Percentiles rank a stretch among this genome's conserved stretches.
These are phyloP conservation scores for Tenualosa thibaudeaui DNA, from an alignment of 2,797 vertebrate genomes.

Conservation along the genomic window DNA sequence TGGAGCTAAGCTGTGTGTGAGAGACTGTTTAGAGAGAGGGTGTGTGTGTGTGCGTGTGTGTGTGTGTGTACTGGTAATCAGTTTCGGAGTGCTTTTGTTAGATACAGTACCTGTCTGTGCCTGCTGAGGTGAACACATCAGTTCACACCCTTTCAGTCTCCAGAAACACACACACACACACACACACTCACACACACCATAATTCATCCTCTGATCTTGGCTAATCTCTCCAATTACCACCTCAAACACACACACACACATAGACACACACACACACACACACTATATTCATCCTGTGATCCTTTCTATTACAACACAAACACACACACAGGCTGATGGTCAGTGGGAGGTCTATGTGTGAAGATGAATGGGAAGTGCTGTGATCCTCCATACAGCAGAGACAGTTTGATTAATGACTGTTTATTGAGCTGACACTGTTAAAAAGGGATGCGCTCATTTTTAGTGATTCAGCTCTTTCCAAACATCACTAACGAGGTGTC, in stretches of 20 bases:
- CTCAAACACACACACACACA: neutral
- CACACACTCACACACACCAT: neutral
- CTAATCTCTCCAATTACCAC: neutral
- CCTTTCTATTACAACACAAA: neutral
- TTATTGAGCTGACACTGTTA: neutral
- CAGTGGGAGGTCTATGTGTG: neutral
- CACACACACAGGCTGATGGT: neutral
- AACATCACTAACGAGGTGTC: neutral
- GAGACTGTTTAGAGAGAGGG: neutral
- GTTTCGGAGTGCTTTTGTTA: neutral
- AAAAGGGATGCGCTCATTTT: neutral
- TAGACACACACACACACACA: neutral
- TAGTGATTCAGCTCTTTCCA: neutral
- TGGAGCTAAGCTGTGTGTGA: neutral
- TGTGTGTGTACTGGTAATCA: neutral
- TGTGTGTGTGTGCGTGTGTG: neutral
- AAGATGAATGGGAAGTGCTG: neutral
- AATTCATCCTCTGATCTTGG: neutral
- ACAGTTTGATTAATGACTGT: neutral
- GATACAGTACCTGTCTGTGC: constrained; percentile 18
- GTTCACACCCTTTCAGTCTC: constrained; percentile 16
- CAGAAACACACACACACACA: neutral
- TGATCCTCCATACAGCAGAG: neutral
- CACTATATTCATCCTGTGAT: neutral
- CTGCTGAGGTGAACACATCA: neutral